Evolutionary conservation across 2,797 vertebrate species (phyloP).

Genomic region (Delichon dasypus): DNA sequence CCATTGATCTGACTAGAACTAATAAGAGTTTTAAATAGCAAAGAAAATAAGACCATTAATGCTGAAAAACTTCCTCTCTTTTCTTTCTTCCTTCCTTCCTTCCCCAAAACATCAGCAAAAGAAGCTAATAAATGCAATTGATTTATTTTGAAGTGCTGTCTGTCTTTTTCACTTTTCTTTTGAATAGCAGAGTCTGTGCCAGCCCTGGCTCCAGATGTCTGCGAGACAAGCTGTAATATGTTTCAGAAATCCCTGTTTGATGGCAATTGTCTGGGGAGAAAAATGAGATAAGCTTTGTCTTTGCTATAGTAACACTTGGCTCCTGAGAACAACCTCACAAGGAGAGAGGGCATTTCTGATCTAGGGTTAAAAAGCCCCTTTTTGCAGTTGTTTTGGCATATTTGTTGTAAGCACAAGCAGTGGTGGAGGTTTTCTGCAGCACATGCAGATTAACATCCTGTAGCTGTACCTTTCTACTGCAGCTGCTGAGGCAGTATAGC

Average conservation of each 20-base stretch:
- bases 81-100: not conserved
- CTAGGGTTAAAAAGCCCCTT: conserved; percentile 9
- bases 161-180: conserved; percentile 67
- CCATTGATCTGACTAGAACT: conserved; percentile 65
- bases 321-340: conserved; percentile 28
- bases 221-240: conserved; percentile 57
- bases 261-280: conserved; percentile 61
- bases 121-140: conserved; percentile 72
- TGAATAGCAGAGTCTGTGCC: conserved; percentile 41
- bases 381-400: not conserved
- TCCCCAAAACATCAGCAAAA: conserved; percentile 66
- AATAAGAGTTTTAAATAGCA: conserved; percentile 66
- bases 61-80: conserved; percentile 48
- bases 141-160: conserved; percentile 73
- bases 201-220: conserved; percentile 74
- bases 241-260: conserved; percentile 67
- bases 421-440: not conserved
- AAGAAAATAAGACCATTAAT: conserved; percentile 59
- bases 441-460: not conserved
- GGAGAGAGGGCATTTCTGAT: conserved; percentile 29
- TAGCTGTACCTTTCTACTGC: not conserved
- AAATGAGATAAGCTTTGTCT: conserved; percentile 39
- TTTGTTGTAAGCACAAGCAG: not conserved
- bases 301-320: conserved; percentile 12
- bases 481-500: not conserved